Evolutionary conservation across 1,140 invertebrate species (phyloP), one percentile per base, ranked within the genome.

Genomic region (Ladona fulva): DNA sequence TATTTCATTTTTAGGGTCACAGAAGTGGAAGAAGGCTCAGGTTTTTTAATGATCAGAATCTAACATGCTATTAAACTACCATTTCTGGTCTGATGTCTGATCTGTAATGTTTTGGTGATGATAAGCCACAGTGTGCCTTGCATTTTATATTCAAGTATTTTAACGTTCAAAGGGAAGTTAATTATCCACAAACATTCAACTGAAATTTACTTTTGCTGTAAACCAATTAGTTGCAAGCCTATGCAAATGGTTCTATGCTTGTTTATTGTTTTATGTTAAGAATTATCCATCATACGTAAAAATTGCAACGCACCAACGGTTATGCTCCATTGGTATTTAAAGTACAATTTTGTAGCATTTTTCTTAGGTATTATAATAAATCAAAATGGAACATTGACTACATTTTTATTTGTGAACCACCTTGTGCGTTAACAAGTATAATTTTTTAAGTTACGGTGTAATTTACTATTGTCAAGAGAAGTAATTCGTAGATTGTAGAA

Each of bases 291-390:
- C 29, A 37, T 37, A 5, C 29, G 29, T 37, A 37, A 37, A 37
- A 37, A 37, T 37, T 37, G 29, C 29, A 37, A 37, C 29, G 52
- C 52, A 66, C n/a, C 52, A 66, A 66, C n/a, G 52, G n/a, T 66
- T 66, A 66, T 22, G n/a, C 52, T 37, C 29, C n/a, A 22, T 66
- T 66, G 52, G 52, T 22, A 66, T 37, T 37, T 19, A 66, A 66
- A 66, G 52, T 66, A 66, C 52, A 66, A 66, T 66, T 66, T 66
- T 66, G 52, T 66, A 66, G 52, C 52, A 22, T 66, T 66, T 66
- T 19, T 66, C 14, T 19, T 16, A 19, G 52, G 52, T 66, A 66
- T 66, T 66, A 66, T 16, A 66, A 66, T 66, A 66, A 66, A 66
- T 19, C 29, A 5, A 8, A 37, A 5, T 37, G 29, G 29, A 37